A percentile compares a stretch with the other conserved stretches of the same genome.
These are phyloP conservation scores for Noturus placidus DNA, from an alignment of 2,113 vertebrate genomes.

Conservation along the genomic window DNA sequence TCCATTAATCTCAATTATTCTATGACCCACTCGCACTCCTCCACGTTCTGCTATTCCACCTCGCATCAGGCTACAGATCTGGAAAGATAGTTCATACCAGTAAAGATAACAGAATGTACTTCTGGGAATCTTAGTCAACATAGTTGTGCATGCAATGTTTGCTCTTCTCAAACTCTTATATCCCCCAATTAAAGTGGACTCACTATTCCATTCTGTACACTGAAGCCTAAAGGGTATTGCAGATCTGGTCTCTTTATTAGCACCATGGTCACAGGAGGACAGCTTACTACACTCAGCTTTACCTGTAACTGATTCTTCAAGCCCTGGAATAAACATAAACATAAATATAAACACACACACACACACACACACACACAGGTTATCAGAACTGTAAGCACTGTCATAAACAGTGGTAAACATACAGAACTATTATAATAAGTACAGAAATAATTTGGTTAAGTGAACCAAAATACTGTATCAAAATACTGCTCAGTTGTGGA, in stretches of 20 bases:
- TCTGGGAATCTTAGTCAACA: not conserved
- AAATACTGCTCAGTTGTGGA: not conserved
- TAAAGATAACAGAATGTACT: not conserved
- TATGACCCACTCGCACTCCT: constrained; percentile 92
- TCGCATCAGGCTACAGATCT: constrained; percentile 99
- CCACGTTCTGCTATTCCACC: constrained; percentile 96
- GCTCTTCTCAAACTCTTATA: not conserved
- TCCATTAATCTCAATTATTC: constrained; percentile 97
- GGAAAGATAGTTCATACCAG: constrained; percentile 31
- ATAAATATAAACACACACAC: not conserved
- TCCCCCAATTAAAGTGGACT: constrained; percentile 64
- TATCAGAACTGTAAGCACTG: not conserved
- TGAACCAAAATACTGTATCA: not conserved
- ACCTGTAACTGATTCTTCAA: constrained; percentile 92
- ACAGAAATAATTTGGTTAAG: not conserved
- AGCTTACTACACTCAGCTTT: constrained; percentile 95
- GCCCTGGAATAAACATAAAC: constrained; percentile 70
- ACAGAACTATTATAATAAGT: not conserved
- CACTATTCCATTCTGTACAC: constrained; percentile 97
- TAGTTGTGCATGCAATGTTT: not conserved
- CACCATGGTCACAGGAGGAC: constrained; percentile 94
- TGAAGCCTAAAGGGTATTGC: constrained; percentile 97
- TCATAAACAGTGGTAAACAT: not conserved
- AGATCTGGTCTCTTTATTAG: constrained; percentile 96
- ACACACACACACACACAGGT: not conserved